Evolutionary conservation across 2,888 invertebrate species (phyloP), one percentile per base, ranked within the genome.

Genomic region (Gastracanthus pulcherrimus): DNA sequence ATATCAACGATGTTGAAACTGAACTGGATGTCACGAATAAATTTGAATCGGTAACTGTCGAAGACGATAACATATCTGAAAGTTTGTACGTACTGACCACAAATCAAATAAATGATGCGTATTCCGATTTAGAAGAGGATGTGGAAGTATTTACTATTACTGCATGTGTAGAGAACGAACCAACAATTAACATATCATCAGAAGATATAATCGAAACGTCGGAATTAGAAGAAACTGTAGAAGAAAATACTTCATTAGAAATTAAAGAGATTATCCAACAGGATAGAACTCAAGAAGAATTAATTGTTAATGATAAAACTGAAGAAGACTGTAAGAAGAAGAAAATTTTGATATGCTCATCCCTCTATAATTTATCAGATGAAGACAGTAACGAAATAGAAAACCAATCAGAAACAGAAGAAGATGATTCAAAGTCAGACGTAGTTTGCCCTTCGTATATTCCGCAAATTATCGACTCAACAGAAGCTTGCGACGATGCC

Each of bases 301-400:
- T 5, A 13, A 23, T 29, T 4, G 11, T 23, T 3, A 34, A 48
- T 38, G 6, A 5, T 6, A 5, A n/a, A 62, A 4, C 2, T 11
- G 23, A 80, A 13, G 62, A 55, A 36, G 5, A 5, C 29, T 3
- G 4, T 9, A 29, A 78, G 7, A 76, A 72, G 69, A 80, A 64
- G 13, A 82, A 80, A 23, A 48, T 85, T 7, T 82, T 83, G 0
- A 77, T 85, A 6, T 82, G 84, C 41, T 83, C 86, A 19, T 83
- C 86, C 9, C 55, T 83, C 5, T 76, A 83, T 16, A 84, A 81
- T 72, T 80, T 87, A 29, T 77, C 84, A 0, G 83, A 84, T 45
- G 82, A 83, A 23, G 84, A 84, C 5, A 72, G 72, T 13, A 83
- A 81, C 16, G 77, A 72, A 19, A 76, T 64, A 38, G 76, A 84